Evolutionary conservation across 2,888 invertebrate species (phyloP).

Genomic region (Sarcophaga variegata): DNA sequence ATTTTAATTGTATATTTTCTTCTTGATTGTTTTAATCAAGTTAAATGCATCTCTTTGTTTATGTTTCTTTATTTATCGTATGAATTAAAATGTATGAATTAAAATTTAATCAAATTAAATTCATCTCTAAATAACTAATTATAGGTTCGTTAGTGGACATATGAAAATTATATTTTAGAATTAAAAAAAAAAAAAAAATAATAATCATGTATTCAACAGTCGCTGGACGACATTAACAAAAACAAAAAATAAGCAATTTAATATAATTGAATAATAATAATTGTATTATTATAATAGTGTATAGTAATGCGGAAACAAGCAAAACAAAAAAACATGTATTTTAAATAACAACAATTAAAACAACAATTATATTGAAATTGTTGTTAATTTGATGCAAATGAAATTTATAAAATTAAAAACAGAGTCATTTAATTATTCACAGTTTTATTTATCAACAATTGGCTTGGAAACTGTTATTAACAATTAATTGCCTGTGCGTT

Average conservation of each 20-base stretch:
- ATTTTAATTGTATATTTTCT: neutral
- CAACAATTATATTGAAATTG: slow-evolving; percentile 26
- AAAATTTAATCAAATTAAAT: slow-evolving; percentile 25
- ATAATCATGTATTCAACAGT: slow-evolving; percentile 43
- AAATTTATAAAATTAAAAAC: neutral
- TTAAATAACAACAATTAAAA: slow-evolving; percentile 8
- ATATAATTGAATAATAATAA: slow-evolving; percentile 11
- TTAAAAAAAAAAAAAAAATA: neutral
- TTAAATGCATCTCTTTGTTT: neutral
- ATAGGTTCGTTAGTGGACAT: neutral
- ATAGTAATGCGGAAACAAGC: neutral
- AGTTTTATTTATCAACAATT: neutral
- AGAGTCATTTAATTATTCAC: neutral
- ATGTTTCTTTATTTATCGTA: neutral
- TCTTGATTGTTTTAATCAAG: neutral
- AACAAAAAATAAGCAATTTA: neutral
- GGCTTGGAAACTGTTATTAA: no score
- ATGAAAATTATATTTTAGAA: neutral
- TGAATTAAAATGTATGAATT: no score
- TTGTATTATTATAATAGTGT: neutral
- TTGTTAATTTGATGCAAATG: slow-evolving; percentile 1
- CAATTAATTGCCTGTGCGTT: no score
- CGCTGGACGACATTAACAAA: slow-evolving; percentile 60
- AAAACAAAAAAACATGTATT: neutral
- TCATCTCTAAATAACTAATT: neutral